phyloP scores from a whole-genome alignment of 2,888 invertebrate species.

The Sinodicranocentrus sp. region DNA sequence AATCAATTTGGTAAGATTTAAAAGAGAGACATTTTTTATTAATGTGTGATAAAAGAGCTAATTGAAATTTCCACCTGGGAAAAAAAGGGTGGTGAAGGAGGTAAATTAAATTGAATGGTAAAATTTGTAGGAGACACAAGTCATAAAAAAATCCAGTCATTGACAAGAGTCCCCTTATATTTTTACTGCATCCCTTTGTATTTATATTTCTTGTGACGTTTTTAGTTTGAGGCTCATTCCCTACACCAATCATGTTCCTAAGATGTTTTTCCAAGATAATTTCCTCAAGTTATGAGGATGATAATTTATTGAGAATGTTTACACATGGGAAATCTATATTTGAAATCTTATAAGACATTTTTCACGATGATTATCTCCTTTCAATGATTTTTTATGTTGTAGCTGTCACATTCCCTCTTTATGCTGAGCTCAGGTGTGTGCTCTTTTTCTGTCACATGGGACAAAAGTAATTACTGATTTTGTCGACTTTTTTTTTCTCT shows the following conservation, averaged over 20 bases:
- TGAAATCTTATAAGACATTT: not conserved
- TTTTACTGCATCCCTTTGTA: not conserved
- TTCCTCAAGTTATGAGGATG: no score
- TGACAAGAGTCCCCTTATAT: not conserved
- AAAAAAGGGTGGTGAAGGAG: no score
- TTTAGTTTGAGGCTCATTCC: no score
- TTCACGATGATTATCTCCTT: not conserved
- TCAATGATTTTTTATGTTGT: not conserved
- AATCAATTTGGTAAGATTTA: conserved; percentile 17
- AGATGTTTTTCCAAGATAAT: no score
- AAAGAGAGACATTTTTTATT: conserved; percentile 7
- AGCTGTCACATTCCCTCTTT: not conserved
- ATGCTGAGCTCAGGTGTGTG: not conserved
- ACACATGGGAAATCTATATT: not conserved
- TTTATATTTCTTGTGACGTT: no score
- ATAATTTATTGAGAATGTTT: no score
- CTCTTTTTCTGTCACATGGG: conserved; percentile 20
- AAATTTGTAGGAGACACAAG: no score
- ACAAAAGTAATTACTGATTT: conserved; percentile 38
- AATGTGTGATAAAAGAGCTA: not conserved
- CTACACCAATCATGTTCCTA: no score
- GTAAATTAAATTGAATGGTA: no score
- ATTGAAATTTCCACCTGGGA: conserved; percentile 1
- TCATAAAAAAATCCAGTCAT: no score
- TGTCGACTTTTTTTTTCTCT: conserved; percentile 21